Conservation (phyloP, 2,797 vertebrate species). For the Ispidina lecontei region DNA sequence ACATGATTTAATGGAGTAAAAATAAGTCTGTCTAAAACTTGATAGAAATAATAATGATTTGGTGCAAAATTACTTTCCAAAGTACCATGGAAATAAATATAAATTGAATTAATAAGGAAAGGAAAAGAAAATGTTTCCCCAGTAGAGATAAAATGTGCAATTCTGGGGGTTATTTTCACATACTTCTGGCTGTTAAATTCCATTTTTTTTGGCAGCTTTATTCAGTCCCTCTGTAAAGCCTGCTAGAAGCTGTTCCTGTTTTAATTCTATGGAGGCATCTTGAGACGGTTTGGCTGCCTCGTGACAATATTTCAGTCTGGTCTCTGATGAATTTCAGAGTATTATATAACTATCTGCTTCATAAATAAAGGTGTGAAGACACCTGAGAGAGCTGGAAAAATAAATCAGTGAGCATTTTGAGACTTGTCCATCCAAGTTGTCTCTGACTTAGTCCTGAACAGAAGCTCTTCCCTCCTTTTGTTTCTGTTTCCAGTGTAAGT, state of each 20-base stretch:
- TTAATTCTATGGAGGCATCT: slow-evolving; percentile 25
- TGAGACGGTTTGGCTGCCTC: slow-evolving; percentile 19
- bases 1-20: not conserved
- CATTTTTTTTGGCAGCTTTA: slow-evolving; percentile 73
- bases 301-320: slow-evolving; percentile 59
- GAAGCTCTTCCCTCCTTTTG: not conserved
- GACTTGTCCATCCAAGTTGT: slow-evolving; percentile 23
- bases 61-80: slow-evolving; percentile 20
- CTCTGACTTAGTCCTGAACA: slow-evolving; percentile 54
- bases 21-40: slow-evolving; percentile 24
- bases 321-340: slow-evolving; percentile 60
- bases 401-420: slow-evolving; percentile 36
- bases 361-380: slow-evolving; percentile 66
- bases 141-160: slow-evolving; percentile 15
- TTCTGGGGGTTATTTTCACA: slow-evolving; percentile 53
- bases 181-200: slow-evolving; percentile 65
- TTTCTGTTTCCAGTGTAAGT: slow-evolving; percentile 20
- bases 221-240: slow-evolving; percentile 33
- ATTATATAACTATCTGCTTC: slow-evolving; percentile 68
- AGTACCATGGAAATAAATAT: slow-evolving; percentile 50
- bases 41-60: slow-evolving; percentile 18
- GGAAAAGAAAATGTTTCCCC: slow-evolving; percentile 30
- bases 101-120: slow-evolving; percentile 37
- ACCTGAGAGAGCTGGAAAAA: slow-evolving; percentile 46
- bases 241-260: slow-evolving; percentile 41